These are phyloP conservation scores for Ennomos fuscantarius DNA, from an alignment of 2,888 invertebrate species.

Conservation along the genomic window DNA sequence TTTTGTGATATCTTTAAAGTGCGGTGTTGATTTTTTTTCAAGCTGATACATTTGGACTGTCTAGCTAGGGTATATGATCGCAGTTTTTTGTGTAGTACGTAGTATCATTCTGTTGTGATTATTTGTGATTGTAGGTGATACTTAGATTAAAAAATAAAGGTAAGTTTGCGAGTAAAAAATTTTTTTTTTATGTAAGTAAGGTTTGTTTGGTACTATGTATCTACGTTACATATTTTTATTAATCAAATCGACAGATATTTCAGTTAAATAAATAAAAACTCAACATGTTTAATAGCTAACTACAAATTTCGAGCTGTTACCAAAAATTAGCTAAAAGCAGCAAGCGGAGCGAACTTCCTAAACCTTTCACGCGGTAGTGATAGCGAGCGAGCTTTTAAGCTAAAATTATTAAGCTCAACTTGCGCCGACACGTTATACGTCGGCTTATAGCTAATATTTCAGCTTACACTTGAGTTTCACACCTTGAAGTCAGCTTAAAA, in stretches of 20 bases:
- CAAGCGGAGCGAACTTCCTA: constrained; percentile 63
- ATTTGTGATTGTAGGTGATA: too few relatives aligned
- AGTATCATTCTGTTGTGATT: too few relatives aligned
- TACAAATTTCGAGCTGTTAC: constrained; percentile 55
- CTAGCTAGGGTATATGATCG: neutral
- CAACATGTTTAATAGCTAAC: neutral
- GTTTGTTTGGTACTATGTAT: too few relatives aligned
- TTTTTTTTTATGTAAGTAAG: too few relatives aligned
- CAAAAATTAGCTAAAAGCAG: constrained; percentile 74
- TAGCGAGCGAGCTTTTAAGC: constrained; percentile 79
- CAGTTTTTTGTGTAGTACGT: too few relatives aligned
- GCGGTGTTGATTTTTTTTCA: constrained; percentile 1
- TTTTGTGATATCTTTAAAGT: constrained; percentile 17
- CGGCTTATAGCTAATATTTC: constrained; percentile 53
- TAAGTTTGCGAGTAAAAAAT: too few relatives aligned
- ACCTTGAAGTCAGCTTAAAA: constrained; percentile 39
- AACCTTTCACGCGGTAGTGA: constrained; percentile 73
- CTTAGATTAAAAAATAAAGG: too few relatives aligned
- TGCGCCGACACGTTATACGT: constrained; percentile 59
- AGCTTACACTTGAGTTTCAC: constrained; percentile 56
- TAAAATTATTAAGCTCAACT: constrained; percentile 81
- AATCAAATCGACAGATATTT: too few relatives aligned
- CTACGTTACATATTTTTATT: too few relatives aligned
- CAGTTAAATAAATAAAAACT: neutral
- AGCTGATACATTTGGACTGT: neutral